Evolutionary conservation across 2,113 vertebrate genomes (phyloP), one percentile per base, ranked within the genome.

Genomic region (Thomomys bottae): DNA sequence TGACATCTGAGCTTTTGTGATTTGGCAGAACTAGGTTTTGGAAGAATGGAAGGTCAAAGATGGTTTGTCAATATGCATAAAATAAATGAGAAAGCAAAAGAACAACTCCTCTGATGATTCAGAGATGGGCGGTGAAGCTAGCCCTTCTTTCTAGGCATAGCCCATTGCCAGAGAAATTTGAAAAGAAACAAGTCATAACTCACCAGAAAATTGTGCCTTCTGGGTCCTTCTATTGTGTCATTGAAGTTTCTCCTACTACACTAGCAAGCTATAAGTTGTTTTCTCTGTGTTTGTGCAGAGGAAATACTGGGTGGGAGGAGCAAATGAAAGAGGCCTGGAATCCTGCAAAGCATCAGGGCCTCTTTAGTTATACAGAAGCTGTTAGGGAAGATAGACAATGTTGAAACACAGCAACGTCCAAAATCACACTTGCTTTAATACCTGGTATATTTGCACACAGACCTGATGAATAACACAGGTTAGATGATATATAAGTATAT

Each of bases 351-450:
- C 88, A 91, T 30, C 67, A 38, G 78, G 78, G 32, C 64, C 61
- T 87, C 84, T 96, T 97, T 97, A 97, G 92, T 95, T 85, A 95
- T 78, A 89, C 20, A 88, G 90, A 95, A 88, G 71, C 78, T 91
- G 77, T 86, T 87, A 92, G 90, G 23, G 49, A 95, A 93, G 71
- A 95, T 30, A 85, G 75, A 89, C 88, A 88, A 28, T 73, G 34
- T 23, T 90, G 84, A 45, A 90, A 76, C 81, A 67, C 34, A 91
- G 68, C 72, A 45, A 12, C 36, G 90, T 96, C 63, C 40, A 89
- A 92, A 95, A 71, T 83, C 6, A 66, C 15, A 77, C 79, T 95
- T 94, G 30, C 94, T 93, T 91, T 94, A 91, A 94, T 94, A 73
- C 18, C 82, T 5, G 36, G 49, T 40, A 87, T 80, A 42, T 87